A percentile compares a stretch with the other conserved stretches of the same genome.
phyloP scores from a whole-genome alignment of 2,113 vertebrate genomes.

The Indicator indicator region DNA sequence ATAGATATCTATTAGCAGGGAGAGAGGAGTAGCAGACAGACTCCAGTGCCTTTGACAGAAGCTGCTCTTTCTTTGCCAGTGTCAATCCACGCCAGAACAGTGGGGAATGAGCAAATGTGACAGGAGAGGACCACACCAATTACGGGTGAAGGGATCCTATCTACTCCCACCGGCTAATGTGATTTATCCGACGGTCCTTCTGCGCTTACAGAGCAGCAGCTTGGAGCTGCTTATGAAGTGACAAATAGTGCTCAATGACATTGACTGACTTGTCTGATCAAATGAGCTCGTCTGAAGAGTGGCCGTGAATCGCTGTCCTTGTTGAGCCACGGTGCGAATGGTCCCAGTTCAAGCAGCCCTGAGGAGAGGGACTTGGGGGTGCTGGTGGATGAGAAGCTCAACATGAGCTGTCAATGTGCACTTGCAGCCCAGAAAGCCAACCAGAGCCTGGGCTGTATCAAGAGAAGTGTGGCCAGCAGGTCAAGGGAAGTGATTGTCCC shows the following conservation, averaged over 20 bases:
- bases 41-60: constrained; percentile 80
- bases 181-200: constrained; percentile 87
- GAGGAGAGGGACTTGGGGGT: too few species aligned
- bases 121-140: constrained; percentile 87
- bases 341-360: constrained; percentile 36
- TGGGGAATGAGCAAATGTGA: constrained; percentile 79
- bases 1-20: constrained; percentile 73
- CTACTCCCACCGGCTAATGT: constrained; percentile 87
- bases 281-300: constrained; percentile 84
- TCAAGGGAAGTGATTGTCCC: too few species aligned
- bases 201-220: constrained; percentile 81
- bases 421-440: too few species aligned
- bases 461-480: too few species aligned
- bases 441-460: too few species aligned
- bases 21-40: constrained; percentile 70
- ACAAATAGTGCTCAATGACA: constrained; percentile 85
- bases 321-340: constrained; percentile 71
- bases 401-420: too few species aligned
- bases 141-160: constrained; percentile 87
- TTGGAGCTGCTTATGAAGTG: constrained; percentile 85
- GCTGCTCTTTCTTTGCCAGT: constrained; percentile 81
- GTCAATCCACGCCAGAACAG: constrained; percentile 81
- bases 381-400: too few species aligned
- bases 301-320: constrained; percentile 74
- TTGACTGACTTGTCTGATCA: constrained; percentile 92